A percentile compares a stretch with the other conserved stretches of the same genome.
phyloP scores from a whole-genome alignment of 2,113 vertebrate genomes.

The Clupea harengus region DNA sequence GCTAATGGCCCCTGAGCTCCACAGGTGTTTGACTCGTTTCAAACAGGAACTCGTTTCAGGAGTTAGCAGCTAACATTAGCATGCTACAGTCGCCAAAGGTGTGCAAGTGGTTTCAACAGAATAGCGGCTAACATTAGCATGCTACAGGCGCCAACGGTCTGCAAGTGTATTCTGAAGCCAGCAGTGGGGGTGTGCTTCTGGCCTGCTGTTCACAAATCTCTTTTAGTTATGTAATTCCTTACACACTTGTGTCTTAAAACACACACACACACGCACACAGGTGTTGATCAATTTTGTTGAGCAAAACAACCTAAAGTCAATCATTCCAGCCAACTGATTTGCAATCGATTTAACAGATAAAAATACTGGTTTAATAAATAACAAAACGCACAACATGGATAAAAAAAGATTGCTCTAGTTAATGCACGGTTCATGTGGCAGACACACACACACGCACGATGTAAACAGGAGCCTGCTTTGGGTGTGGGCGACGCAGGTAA shows the following conservation, averaged over 20 bases:
- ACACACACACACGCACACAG: not conserved
- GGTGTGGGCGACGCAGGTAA: too few species aligned
- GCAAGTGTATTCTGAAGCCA: too few species aligned
- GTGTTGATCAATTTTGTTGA: not conserved
- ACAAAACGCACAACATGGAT: not conserved
- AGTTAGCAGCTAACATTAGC: too few species aligned
- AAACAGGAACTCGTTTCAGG: too few species aligned
- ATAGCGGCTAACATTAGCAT: too few species aligned
- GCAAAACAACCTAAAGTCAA: not conserved
- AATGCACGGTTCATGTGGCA: not conserved
- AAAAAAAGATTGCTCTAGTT: not conserved
- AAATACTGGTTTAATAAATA: constrained; percentile 49
- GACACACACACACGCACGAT: not conserved
- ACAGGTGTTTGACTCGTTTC: too few species aligned
- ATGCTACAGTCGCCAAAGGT: too few species aligned
- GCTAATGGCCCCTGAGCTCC: too few species aligned
- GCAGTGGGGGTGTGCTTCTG: not conserved
- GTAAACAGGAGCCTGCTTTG: too few species aligned
- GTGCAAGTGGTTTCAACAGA: too few species aligned
- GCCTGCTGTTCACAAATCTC: not conserved
- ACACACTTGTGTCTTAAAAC: not conserved
- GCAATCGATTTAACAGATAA: constrained; percentile 27
- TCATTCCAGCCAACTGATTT: constrained; percentile 18
- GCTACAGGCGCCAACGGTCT: too few species aligned
- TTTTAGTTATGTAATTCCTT: not conserved